Percentiles rank a stretch among this genome's conserved stretches.
These are phyloP conservation scores for Chymomyza procnemis DNA, from an alignment of 2,888 invertebrate genomes.

Conservation along the genomic window DNA sequence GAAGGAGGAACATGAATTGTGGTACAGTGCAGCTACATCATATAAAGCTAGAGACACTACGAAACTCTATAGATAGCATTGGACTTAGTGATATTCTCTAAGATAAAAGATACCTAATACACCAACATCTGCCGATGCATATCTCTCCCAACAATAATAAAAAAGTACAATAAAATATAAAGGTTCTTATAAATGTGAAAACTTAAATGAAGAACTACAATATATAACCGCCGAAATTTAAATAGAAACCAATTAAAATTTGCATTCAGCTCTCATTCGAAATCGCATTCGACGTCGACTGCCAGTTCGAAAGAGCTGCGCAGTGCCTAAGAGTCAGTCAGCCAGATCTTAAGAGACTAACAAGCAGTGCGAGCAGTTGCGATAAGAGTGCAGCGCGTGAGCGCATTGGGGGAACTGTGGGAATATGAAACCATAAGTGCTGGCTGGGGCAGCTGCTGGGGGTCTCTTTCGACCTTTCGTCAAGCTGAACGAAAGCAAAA, in stretches of 20 bases:
- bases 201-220: too few relatives aligned
- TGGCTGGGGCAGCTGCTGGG: not conserved
- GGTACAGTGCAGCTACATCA: too few relatives aligned
- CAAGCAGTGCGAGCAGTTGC: conserved; percentile 8
- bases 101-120: too few relatives aligned
- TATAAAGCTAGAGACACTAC: too few relatives aligned
- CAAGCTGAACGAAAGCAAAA: conserved; percentile 45
- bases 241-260: not conserved
- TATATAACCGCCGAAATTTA: not conserved
- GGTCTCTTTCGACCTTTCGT: conserved; percentile 22
- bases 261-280: not conserved
- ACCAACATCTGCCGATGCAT: too few relatives aligned
- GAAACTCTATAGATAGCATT: too few relatives aligned
- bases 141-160: too few relatives aligned
- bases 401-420: conserved; percentile 11
- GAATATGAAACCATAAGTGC: not conserved
- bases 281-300: not conserved
- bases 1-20: too few relatives aligned
- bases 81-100: too few relatives aligned
- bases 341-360: conserved; percentile 11
- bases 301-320: not conserved
- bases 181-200: too few relatives aligned
- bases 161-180: too few relatives aligned
- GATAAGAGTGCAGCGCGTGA: conserved; percentile 11
- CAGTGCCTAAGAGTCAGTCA: conserved; percentile 1